phyloP scores from a whole-genome alignment of 37 sponge, comb jelly and placozoan genomes.

The Geodia barretti region DNA sequence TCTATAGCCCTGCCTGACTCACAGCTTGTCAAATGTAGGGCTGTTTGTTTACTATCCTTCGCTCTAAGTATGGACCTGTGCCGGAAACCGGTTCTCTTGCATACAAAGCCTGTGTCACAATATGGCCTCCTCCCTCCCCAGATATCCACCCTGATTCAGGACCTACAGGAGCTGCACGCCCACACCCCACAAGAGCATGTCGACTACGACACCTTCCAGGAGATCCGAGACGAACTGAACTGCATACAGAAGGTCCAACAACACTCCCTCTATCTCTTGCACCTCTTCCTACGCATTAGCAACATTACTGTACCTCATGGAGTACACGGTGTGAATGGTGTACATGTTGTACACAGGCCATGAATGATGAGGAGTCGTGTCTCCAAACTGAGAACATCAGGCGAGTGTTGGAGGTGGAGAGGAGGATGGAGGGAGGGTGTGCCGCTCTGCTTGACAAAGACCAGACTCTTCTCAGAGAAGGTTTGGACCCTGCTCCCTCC shows the following conservation, averaged over 20 bases:
- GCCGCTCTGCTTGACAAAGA: slow-evolving; percentile 57
- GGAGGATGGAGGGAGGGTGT: slow-evolving; percentile 63
- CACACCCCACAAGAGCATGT: slow-evolving; percentile 70
- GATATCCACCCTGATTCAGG: slow-evolving; percentile 41
- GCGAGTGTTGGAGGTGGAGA: slow-evolving; percentile 52
- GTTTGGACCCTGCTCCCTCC: slow-evolving; percentile 9
- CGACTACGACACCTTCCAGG: slow-evolving; percentile 40
- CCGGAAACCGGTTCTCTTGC: too few relatives aligned
- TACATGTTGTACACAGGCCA: slow-evolving; percentile 12
- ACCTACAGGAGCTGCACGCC: slow-evolving; percentile 55
- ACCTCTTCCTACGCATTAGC: neutral
- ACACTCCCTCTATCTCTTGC: neutral
- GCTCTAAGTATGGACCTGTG: too few relatives aligned
- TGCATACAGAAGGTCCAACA: slow-evolving; percentile 42
- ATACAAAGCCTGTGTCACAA: too few relatives aligned
- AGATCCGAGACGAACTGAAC: slow-evolving; percentile 37
- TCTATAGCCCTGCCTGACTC: too few relatives aligned
- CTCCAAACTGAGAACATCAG: slow-evolving; percentile 35
- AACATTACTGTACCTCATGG: neutral
- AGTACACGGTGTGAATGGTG: neutral
- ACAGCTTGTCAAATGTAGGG: too few relatives aligned
- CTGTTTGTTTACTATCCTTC: too few relatives aligned
- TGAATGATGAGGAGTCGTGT: slow-evolving; percentile 46
- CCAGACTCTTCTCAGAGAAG: slow-evolving; percentile 55
- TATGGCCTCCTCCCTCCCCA: slow-evolving; percentile 2